Percentiles rank a stretch among this genome's conserved stretches.
phyloP scores from a whole-genome alignment of 2,888 invertebrate genomes.

The Cantharis lateralis region DNA sequence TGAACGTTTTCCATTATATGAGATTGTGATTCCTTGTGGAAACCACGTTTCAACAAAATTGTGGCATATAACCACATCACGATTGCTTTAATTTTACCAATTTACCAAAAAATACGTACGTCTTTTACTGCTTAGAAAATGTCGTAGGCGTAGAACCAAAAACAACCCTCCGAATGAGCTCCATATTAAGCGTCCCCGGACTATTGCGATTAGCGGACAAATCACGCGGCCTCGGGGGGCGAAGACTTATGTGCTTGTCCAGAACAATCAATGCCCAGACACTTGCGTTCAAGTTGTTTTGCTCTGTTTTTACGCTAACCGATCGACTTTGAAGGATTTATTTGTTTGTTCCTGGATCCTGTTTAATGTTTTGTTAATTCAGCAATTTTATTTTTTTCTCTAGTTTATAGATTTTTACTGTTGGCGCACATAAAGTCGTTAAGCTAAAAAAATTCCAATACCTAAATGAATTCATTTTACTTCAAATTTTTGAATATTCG shows the following conservation, averaged over 20 bases:
- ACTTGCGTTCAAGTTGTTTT: conserved; percentile 41
- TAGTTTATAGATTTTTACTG: neutral
- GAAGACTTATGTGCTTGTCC: conserved; percentile 55
- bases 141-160: conserved; percentile 36
- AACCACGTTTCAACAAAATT: conserved; percentile 29
- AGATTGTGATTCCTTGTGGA: conserved; percentile 27
- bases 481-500: neutral
- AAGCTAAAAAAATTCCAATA: neutral
- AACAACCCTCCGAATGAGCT: conserved; percentile 43
- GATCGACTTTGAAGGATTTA: conserved; percentile 52
- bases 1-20: conserved; percentile 25
- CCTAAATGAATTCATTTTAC: neutral
- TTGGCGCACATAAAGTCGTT: neutral
- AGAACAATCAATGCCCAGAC: conserved; percentile 53
- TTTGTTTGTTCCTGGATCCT: conserved; percentile 43
- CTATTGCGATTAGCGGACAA: conserved; percentile 55
- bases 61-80: conserved; percentile 11
- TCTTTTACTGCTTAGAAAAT: conserved; percentile 44
- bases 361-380: conserved; percentile 21
- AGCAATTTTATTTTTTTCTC: conserved; percentile 9
- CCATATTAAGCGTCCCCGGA: conserved; percentile 51
- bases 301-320: conserved; percentile 43
- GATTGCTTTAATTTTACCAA: conserved; percentile 43
- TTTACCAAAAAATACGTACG: conserved; percentile 41
- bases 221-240: conserved; percentile 50